These are phyloP conservation scores for Alloplasta piceator DNA, from an alignment of 2,888 invertebrate genomes.

Conservation along the genomic window DNA sequence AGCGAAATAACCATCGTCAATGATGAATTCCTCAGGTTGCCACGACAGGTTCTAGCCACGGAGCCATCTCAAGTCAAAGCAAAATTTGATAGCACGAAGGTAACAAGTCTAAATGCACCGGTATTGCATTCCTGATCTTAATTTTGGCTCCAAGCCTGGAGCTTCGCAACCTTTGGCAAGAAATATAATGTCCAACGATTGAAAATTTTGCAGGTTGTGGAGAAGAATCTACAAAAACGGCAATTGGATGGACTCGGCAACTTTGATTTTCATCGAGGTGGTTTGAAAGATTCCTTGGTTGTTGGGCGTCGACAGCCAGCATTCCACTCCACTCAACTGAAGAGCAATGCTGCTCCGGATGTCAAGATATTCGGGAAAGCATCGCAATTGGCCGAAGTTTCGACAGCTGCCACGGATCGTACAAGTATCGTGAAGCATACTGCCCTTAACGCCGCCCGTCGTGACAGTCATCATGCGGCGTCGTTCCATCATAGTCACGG, in stretches of 20 bases:
- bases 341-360: conserved; percentile 50
- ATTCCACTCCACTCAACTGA: conserved; percentile 44
- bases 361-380: conserved; percentile 52
- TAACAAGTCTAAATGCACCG: conserved; percentile 29
- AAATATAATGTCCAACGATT: background rate
- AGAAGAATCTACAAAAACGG: conserved; percentile 72
- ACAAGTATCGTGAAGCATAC: conserved; percentile 54
- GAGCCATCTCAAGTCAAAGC: conserved; percentile 58
- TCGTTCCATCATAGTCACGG: conserved; percentile 68
- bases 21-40: conserved; percentile 62
- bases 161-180: background rate
- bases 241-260: conserved; percentile 70
- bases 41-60: conserved; percentile 66
- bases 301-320: conserved; percentile 33
- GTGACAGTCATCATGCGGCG: conserved; percentile 63
- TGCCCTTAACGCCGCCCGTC: conserved; percentile 33
- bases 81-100: conserved; percentile 19
- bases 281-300: conserved; percentile 43
- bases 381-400: conserved; percentile 15
- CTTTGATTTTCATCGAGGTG: conserved; percentile 40
- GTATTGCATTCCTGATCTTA: conserved; percentile 5
- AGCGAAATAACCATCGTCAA: conserved; percentile 14
- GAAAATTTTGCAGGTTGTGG: conserved; percentile 47
- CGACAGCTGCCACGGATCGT: conserved; percentile 31
- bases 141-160: background rate